phyloP scores from a whole-genome alignment of 2,113 vertebrate species.

The Myocastor coypus region DNA sequence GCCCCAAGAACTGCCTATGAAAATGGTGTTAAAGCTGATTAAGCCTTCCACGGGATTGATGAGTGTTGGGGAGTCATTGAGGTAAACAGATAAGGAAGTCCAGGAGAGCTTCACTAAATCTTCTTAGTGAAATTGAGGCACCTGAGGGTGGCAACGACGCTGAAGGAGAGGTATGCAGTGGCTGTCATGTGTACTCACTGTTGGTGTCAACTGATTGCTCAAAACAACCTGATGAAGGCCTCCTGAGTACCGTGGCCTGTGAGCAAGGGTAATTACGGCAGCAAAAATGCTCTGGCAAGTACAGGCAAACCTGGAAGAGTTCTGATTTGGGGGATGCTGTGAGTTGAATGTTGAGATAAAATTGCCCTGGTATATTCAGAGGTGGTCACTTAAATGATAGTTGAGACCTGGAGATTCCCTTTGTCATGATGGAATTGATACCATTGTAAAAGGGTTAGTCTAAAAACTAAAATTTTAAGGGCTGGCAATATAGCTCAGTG shows the following conservation, averaged over 20 bases:
- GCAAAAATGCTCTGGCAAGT: not conserved
- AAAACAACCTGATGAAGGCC: not conserved
- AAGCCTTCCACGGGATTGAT: not conserved
- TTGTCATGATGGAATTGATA: no score
- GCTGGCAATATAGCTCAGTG: no score
- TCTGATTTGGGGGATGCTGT: not conserved
- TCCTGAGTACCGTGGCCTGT: conserved; percentile 19
- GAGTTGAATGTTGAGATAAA: not conserved
- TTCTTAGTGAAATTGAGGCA: not conserved
- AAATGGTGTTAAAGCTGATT: not conserved
- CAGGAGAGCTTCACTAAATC: not conserved
- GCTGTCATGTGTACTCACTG: not conserved
- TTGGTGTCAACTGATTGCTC: not conserved
- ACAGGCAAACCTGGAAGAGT: not conserved
- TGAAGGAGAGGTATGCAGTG: not conserved
- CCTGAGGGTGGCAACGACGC: not conserved
- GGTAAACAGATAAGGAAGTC: not conserved
- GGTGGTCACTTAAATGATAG: not conserved
- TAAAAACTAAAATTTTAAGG: not conserved
- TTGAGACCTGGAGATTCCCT: no score
- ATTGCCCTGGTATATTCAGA: not conserved
- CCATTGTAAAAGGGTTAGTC: not conserved
- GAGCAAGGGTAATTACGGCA: not conserved
- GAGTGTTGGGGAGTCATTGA: not conserved
- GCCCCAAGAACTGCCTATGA: not conserved